A percentile compares a stretch with the other conserved stretches of the same genome.
phyloP scores from a whole-genome alignment of 1,140 invertebrate genomes.

The Diorhabda carinulata region DNA sequence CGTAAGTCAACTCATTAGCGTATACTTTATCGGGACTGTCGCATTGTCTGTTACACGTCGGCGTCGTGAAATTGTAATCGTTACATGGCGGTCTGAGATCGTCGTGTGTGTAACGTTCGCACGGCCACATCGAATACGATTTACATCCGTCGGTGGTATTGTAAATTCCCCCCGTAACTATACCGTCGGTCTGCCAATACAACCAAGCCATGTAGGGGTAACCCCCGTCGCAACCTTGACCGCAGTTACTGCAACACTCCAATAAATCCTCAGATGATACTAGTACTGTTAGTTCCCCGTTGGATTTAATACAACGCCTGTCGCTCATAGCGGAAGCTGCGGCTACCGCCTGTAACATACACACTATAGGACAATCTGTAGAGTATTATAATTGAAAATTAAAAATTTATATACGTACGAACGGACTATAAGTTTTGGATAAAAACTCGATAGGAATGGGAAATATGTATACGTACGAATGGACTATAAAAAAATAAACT shows the following conservation, averaged over 20 bases:
- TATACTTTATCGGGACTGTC: slow-evolving; percentile 38
- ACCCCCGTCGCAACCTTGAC: slow-evolving; percentile 61
- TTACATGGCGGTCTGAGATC: slow-evolving; percentile 24
- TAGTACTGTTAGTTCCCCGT: slow-evolving; percentile 54
- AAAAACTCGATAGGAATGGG: no score
- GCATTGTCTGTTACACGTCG: slow-evolving; percentile 57
- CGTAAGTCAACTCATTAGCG: neutral
- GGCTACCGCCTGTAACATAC: slow-evolving; percentile 56
- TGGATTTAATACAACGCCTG: slow-evolving; percentile 61
- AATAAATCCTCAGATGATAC: slow-evolving; percentile 62
- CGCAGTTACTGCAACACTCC: slow-evolving; percentile 55
- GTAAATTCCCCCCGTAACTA: neutral
- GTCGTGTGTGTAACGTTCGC: slow-evolving; percentile 59
- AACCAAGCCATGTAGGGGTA: slow-evolving; percentile 58
- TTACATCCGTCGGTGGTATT: slow-evolving; percentile 21
- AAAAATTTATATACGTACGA: no score
- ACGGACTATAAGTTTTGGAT: no score
- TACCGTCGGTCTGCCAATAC: neutral
- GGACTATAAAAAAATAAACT: no score
- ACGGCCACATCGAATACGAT: slow-evolving; percentile 54
- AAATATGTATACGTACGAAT: no score
- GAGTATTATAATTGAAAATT: no score
- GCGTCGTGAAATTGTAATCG: slow-evolving; percentile 48
- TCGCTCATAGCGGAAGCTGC: slow-evolving; percentile 68
- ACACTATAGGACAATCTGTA: no score